phyloP scores from a whole-genome alignment of 92 coral and sea anemone genomes.

The Ricordea florida region DNA sequence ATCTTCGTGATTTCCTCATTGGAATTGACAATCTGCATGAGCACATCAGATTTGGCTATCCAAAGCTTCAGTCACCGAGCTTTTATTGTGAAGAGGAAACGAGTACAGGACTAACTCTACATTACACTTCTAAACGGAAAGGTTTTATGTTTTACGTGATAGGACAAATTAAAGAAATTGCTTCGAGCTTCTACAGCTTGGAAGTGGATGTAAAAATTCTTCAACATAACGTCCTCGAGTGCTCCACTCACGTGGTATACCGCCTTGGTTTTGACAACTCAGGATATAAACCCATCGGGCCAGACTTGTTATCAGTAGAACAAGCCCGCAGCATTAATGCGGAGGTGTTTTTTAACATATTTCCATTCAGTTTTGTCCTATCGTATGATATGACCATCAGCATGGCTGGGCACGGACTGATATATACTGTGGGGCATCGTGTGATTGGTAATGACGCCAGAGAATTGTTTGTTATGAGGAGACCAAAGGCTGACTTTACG shows the following conservation, averaged over 20 bases:
- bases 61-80: conserved; percentile 80
- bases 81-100: conserved; percentile 87
- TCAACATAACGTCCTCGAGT: conserved; percentile 8
- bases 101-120: conserved; percentile 63
- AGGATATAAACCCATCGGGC: conserved; percentile 58
- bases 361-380: conserved; percentile 79
- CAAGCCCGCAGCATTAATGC: conserved; percentile 31
- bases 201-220: conserved; percentile 63
- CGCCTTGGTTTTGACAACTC: conserved; percentile 67
- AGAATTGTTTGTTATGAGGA: conserved; percentile 72
- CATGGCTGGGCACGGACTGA: conserved; percentile 74
- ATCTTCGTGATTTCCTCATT: conserved; percentile 76
- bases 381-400: conserved; percentile 67
- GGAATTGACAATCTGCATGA: conserved; percentile 89
- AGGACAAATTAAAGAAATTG: conserved; percentile 80
- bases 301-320: conserved; percentile 47
- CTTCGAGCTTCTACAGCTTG: conserved; percentile 52
- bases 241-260: conserved; percentile 60
- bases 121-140: conserved; percentile 70
- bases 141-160: conserved; percentile 79
- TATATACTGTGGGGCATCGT: conserved; percentile 69
- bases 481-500: conserved; percentile 84
- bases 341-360: conserved; percentile 75
- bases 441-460: conserved; percentile 63
- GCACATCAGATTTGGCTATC: conserved; percentile 89